Base-by-base conservation (phyloP, 2,888 invertebrate genomes). In the Drosophila neutralis region DNA sequence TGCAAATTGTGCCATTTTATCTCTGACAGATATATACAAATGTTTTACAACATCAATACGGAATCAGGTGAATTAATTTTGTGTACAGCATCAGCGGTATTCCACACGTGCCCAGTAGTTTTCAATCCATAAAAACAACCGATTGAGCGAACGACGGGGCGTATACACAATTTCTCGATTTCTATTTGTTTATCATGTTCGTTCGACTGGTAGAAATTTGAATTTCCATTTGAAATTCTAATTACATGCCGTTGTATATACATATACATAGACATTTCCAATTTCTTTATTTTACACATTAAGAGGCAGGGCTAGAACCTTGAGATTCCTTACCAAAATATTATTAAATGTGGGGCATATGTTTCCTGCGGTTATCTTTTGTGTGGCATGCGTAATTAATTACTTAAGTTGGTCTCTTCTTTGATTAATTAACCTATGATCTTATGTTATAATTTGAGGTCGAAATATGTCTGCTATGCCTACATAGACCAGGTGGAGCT, bases 161-260 rank as follows among this genome's bases (percentile, higher is more conserved):
- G 75, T 79, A 79, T 75, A 63, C 52, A 57, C 58, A 62, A 27
- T 59, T 24, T 63, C 60, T 62, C 68, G 48, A 69, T 64, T 73
- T 56, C 36, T 18, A 73, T 73, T 78, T 80, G 78, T 80, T 80
- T 82, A 78, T 69, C 61, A 56, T 56, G 27, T 36, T 62, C 59
- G 18, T 36, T 62, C 59, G 52, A 73, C 57, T 51, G 60, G 62
- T 49, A 63, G 68, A 69, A 69, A 80, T 64, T 66, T 68, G 67
- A 70, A 66, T 73, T 69, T 70, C 54, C 69, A 86, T 78, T 63
- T 52, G 49, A 76, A 76, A 70, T 73, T 73, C 67, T 45, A 78
- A 78, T 78, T 73, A 78, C 69, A 81, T 31, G 40, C 54, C 27
- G 18, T 62, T 54, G 29, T 31, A 54, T 51, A 48, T 56, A 52